These are phyloP conservation scores for Lanius collurio DNA, from an alignment of 2,113 vertebrate genomes.

Conservation along the genomic window DNA sequence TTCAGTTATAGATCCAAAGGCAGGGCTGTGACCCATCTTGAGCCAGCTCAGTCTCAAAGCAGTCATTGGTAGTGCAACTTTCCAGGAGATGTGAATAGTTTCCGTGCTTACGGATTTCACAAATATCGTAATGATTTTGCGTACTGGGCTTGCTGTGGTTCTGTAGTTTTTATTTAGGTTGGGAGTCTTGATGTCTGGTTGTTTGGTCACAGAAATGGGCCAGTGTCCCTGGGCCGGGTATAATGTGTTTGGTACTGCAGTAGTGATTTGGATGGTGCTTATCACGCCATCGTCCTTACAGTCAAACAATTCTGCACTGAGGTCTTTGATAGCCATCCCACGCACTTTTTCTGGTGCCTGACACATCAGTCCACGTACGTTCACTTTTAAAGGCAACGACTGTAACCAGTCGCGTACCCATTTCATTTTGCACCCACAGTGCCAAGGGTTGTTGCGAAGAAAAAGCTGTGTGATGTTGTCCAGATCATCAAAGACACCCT, in stretches of 20 bases:
- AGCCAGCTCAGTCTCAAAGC: constrained; percentile 96
- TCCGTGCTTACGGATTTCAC: constrained; percentile 93
- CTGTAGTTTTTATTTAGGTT: constrained; percentile 86
- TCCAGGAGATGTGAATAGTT: constrained; percentile 96
- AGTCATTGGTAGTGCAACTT: constrained; percentile 92
- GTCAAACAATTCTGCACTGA: constrained; percentile 89
- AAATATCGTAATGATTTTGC: constrained; percentile 91
- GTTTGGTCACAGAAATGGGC: constrained; percentile 90
- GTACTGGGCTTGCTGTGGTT: constrained; percentile 85
- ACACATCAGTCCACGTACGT: constrained; percentile 98
- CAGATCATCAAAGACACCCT: constrained; percentile 95
- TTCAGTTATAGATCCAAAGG: constrained; percentile 98
- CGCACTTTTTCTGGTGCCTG: constrained; percentile 97
- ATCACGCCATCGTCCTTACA: constrained; percentile 80
- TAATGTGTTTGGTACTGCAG: constrained; percentile 80
- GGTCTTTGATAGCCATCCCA: constrained; percentile 98
- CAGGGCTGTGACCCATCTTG: constrained; percentile 94
- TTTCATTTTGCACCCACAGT: constrained; percentile 97
- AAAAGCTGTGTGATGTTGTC: constrained; percentile 97
- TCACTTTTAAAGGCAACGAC: constrained; percentile 88
- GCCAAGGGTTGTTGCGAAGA: constrained; percentile 97
- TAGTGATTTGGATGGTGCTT: constrained; percentile 85
- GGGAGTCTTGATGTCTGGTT: constrained; percentile 83
- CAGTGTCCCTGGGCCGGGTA: constrained; percentile 87
- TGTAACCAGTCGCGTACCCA: constrained; percentile 98